Evolutionary conservation across 2,888 invertebrate species (phyloP), one percentile per base, ranked within the genome.

Genomic region (Ephialtes manifestator): DNA sequence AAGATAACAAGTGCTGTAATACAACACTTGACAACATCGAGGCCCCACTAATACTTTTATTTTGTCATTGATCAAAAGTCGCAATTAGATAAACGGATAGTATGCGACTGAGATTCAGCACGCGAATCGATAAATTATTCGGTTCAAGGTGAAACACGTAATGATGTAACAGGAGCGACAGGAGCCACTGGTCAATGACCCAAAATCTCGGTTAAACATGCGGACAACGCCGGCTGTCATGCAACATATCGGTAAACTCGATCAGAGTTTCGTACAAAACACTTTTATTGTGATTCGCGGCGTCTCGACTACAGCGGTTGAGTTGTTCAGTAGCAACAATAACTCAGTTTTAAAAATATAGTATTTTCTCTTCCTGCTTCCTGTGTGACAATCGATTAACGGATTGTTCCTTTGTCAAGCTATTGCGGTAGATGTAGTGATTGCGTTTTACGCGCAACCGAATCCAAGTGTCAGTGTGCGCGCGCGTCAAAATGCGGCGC

Each of bases 141-240:
- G 39, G 63, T 79, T 79, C 71, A 79, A 79, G 71, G 71, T 79
- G 79, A 79, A 71, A 28, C 79, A 70, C 78, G 78, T 70, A 60
- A 60, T 51, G 78, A 79, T 18, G 51, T 48, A 35, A 10, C 46
- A 28, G 46, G 60, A 28, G 74, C 51, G 18, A 24, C 31, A 58
- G 28, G 39, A 58, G 51, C 18, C 63, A 31, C 63, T 65, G 75
- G 43, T 74, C 68, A 51, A 81, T 72, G 65, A 76, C 80, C 81
- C 65, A 63, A 48, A 75, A 80, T 48, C 60, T 60, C 20, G 63
- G 39, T 28, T 18, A 63, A 80, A 80, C 53, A 18, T 39, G 15
- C 63, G 75, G 31, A 63, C 63, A 63, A 63, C 18, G 18, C 60
- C 31, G 58, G 11, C 15, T 31, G 3, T 63, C 60, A 35, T n/a